Base-by-base conservation (phyloP, 2,888 invertebrate genomes). In the Eupsilia transversa region DNA sequence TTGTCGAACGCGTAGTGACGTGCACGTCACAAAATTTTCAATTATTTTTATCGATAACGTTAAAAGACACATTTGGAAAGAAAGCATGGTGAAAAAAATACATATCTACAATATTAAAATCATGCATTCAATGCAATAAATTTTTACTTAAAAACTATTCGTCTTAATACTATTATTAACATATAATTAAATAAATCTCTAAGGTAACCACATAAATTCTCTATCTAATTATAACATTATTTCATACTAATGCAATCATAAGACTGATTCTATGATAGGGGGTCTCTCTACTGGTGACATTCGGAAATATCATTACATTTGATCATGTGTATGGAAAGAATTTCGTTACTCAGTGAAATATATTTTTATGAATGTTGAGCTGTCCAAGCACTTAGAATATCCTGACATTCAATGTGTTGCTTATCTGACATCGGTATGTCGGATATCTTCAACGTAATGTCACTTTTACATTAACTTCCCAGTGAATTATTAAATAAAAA, bases 171-270 rank as follows among this genome's bases (percentile, higher is more conserved):
- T 93, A 91, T 90, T 90, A 89, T 89, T 85, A 88, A 87, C 92
- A 92, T 93, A 91, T 88, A 87, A 88, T 92, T 89, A 92, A 93
- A 92, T 93, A 92, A 93, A 90, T 90, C 84, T 93, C 92, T 94
- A 94, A 87, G 82, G 86, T 91, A 94, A 94, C 94, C 93, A 93
- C 94, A 92, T 94, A 93, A 93, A 93, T 93, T 93, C 91, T 94
- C 93, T 94, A 94, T 93, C 93, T 94, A 89, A 64, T 82, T 72
- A 77, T 88, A 94, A 87, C 84, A 84, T 82, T 83, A 90, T 88
- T 88, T 90, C 90, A 89, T 88, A 88, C 92, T 93, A 93, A 93
- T 90, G 90, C 92, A 88, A 89, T 95, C 95, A 95, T 95, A 95
- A 95, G 94, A 95, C 89, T 92, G 92, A 89, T 87, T 56, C 89